Base-by-base conservation (phyloP, 2,888 invertebrate genomes). In the Iselma pallidipennis region DNA sequence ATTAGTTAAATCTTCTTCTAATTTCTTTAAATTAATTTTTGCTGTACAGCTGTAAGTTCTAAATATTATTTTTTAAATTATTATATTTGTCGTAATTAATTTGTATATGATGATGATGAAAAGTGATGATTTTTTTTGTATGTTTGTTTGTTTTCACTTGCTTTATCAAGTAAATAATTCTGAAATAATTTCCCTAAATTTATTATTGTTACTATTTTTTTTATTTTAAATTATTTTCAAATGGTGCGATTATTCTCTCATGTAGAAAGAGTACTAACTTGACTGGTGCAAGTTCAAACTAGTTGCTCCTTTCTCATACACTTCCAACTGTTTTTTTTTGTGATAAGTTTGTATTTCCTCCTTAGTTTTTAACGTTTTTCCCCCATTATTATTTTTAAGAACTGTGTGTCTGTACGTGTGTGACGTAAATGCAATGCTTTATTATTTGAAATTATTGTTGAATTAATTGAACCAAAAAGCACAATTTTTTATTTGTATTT, bases 181-280 rank as follows among this genome's bases (percentile, higher is more conserved):
- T 33, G 7, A 19, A 14, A 2, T 16, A 7, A 57, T 49, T n/a
- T n/a, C 48, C 42, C 4, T 61, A n/a, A n/a, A n/a, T n/a, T n/a
- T n/a, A n/a, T n/a, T n/a, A n/a, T n/a, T n/a, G n/a, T 55, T 57
- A 49, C 54, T 57, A 50, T 57, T 52, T 63, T 63, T 56, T 57
- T 59, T 28, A 9, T 23, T 5, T 49, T 48, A 51, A 57, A 57
- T 37, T 50, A 49, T 52, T 55, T 48, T 59, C 49, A 12, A 3
- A 21, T 21, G 42, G 42, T 42, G 42, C 42, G 42, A 21, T 42
- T 19, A 7, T 10, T 21, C 1, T 42, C 4, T 29, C 7, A 10
- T 29, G 2, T 57, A 59, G 49, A 58, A 54, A 64, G 72, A 74
- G 67, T 49, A 59, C 72, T 67, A 57, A 66, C 72, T 74, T 74